phyloP scores from a whole-genome alignment of 2,888 invertebrate genomes.

The Myathropa florea region DNA sequence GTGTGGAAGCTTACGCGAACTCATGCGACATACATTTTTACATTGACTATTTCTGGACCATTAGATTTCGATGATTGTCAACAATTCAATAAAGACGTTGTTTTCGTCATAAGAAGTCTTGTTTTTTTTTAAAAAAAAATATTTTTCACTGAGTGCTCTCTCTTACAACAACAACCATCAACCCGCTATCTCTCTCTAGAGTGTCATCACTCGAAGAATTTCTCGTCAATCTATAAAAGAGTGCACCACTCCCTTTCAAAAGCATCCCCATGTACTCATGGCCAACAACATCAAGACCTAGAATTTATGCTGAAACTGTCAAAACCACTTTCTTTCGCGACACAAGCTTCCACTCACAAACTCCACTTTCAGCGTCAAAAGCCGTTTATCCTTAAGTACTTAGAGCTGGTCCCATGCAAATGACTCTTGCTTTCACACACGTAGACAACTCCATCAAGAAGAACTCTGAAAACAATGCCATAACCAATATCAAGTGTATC shows the following conservation, averaged over 20 bases:
- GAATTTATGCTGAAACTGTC: background rate
- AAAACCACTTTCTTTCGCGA: background rate
- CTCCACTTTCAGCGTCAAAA: background rate
- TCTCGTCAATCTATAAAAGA: background rate
- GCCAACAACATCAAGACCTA: background rate
- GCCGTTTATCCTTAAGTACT: conserved; percentile 8
- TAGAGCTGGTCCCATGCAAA: conserved; percentile 1
- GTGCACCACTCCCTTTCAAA: background rate
- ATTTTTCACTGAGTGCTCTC: background rate
- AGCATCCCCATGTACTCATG: background rate
- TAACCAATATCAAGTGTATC: conserved; percentile 40
- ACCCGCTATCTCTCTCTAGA: background rate
- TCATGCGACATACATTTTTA: too few species aligned
- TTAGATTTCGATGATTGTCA: too few species aligned
- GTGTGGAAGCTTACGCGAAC: too few species aligned
- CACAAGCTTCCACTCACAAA: conserved; percentile 4
- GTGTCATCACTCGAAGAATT: background rate
- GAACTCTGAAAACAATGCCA: conserved; percentile 38
- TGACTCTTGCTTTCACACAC: conserved; percentile 9
- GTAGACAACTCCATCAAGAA: background rate
- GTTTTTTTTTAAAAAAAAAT: background rate
- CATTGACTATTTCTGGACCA: too few species aligned
- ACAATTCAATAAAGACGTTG: too few species aligned
- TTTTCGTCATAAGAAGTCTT: too few species aligned
- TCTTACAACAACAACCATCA: background rate